A percentile compares a stretch with the other conserved stretches of the same genome.
These are phyloP conservation scores for Scolopax mira DNA, from an alignment of 2,113 vertebrate genomes.

Conservation along the genomic window DNA sequence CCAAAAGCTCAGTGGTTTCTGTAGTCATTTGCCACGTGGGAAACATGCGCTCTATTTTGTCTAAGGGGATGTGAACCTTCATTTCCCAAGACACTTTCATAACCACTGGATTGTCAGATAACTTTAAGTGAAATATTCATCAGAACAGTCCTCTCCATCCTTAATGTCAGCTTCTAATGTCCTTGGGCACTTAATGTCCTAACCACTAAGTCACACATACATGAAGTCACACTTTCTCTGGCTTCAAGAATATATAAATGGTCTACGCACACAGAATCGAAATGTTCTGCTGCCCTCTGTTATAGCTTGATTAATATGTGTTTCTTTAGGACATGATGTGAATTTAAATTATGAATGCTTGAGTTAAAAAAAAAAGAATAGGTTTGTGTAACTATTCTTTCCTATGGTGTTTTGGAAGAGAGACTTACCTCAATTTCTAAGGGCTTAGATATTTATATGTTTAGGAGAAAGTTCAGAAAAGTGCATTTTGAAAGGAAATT, in stretches of 20 bases:
- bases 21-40: not conserved
- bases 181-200: not conserved
- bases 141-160: not conserved
- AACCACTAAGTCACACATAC: conserved; percentile 1
- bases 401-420: not conserved
- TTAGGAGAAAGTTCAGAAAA: not conserved
- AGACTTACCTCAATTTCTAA: not conserved
- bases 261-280: not conserved
- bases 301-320: not conserved
- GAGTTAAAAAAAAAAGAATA: not conserved
- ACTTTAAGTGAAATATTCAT: conserved; percentile 11
- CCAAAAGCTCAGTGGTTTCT: not conserved
- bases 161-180: not conserved
- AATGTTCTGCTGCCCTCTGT: not conserved
- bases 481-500: not conserved
- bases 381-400: not conserved
- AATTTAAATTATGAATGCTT: not conserved
- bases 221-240: not conserved
- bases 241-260: not conserved
- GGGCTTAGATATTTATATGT: not conserved
- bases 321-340: not conserved
- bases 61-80: not conserved
- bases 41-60: not conserved
- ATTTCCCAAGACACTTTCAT: not conserved
- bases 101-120: not conserved